Conservation (phyloP, 2,113 vertebrate species). For the Rutilus rutilus region DNA sequence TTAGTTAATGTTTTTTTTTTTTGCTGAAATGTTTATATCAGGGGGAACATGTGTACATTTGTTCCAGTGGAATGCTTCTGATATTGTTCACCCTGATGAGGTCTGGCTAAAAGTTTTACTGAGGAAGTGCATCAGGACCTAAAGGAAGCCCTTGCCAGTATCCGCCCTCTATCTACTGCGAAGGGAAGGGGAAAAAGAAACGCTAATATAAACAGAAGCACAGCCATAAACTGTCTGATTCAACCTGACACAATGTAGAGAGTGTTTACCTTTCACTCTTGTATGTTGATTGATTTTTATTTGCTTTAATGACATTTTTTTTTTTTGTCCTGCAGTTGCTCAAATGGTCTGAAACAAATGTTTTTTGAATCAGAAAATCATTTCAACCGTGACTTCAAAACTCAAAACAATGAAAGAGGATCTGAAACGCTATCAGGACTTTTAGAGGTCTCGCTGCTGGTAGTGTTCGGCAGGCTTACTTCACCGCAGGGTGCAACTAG, state of each 20-base stretch:
- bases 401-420: not conserved
- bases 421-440: not conserved
- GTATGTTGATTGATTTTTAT: constrained; percentile 45
- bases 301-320: constrained; percentile 53
- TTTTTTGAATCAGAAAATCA: not conserved
- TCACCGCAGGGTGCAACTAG: constrained; percentile 38
- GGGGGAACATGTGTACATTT: not conserved
- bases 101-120: constrained; percentile 68
- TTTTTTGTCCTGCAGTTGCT: constrained; percentile 11
- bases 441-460: constrained; percentile 43
- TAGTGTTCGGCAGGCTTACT: constrained; percentile 21
- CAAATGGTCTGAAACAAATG: not conserved
- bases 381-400: not conserved
- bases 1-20: too few relatives aligned
- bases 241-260: constrained; percentile 56
- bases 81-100: constrained; percentile 54
- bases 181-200: constrained; percentile 66
- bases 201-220: constrained; percentile 61
- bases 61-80: constrained; percentile 63
- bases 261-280: constrained; percentile 51
- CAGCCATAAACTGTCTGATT: constrained; percentile 49
- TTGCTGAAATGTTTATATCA: too few relatives aligned
- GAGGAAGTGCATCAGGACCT: constrained; percentile 80
- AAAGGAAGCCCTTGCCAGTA: constrained; percentile 84
- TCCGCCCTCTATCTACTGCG: constrained; percentile 78